Base-by-base conservation (phyloP, 2,113 vertebrate genomes). In the Elephas maximus region DNA sequence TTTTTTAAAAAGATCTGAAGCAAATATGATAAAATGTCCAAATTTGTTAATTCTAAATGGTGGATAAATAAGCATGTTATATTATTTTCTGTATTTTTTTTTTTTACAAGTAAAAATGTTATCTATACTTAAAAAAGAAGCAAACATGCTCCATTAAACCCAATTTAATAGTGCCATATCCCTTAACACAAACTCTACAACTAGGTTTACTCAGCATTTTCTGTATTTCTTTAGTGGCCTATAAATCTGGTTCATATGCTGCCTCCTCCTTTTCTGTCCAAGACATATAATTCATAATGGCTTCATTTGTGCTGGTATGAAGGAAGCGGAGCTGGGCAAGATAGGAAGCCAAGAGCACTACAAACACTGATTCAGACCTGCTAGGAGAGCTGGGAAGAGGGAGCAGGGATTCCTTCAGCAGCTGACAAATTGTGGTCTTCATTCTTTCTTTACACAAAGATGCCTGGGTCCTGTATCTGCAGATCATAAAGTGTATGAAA, bases 21-120 rank as follows among this genome's bases (percentile, higher is more conserved):
- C 26, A 86, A 90, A 96, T 26, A 80, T 33, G 30, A 78, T 73
- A 82, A 81, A 23, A 88, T 21, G 63, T 51, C 78, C 30, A 88
- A 80, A 88, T 57, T 9, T 88, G 21, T 67, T 20, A 78, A 85
- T n/a, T 78, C 85, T 94, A 45, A 79, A 51, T 45, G 65, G 37
- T 82, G 5, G 28, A 10, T 84, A 67, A 84, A 44, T n/a, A 65
- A 2, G 14, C 18, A 48, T 82, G 37, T 28, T 62, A 76, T 67
- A 79, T 65, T 71, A 93, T 37, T 88, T 88, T 82, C 33, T 83
- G 67, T 10, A 51, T 77, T 81, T 80, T 74, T 91, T 41, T 23
- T 78, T 79, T 71, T 81, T 30, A 15, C 57, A 96, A 80, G 76
- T 69, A 86, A 53, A 69, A 90, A 88, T 83, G 73, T 74, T 74